Conservation (phyloP, 2,888 invertebrate genomes). For the Lypha dubia region DNA sequence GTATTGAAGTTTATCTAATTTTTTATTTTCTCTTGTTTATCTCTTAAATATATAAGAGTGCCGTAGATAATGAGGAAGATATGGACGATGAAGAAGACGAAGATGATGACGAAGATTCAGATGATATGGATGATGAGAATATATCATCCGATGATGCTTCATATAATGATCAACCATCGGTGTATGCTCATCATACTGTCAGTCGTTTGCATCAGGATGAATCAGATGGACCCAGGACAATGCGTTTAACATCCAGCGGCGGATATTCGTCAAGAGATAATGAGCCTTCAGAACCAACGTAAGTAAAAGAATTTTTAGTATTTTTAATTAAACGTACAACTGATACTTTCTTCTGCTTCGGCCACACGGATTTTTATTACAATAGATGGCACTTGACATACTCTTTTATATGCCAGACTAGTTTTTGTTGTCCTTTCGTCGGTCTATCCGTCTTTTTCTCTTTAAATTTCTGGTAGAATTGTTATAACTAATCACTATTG, state of each 20-base stretch:
- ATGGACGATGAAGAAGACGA: constrained; percentile 78
- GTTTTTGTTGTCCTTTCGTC: too few relatives aligned
- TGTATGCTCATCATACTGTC: constrained; percentile 81
- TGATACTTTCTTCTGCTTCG: too few relatives aligned
- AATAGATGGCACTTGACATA: too few relatives aligned
- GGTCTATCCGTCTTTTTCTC: too few relatives aligned
- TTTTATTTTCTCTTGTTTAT: background rate
- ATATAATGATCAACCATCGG: constrained; percentile 81
- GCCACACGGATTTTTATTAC: too few relatives aligned
- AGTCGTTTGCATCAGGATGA: constrained; percentile 82
- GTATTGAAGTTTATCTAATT: too few relatives aligned
- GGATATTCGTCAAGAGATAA: constrained; percentile 74
- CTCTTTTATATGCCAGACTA: too few relatives aligned
- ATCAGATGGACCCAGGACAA: constrained; percentile 80
- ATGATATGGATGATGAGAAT: constrained; percentile 77
- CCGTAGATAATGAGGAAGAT: constrained; percentile 73
- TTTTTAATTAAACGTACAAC: background rate
- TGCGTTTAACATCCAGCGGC: constrained; percentile 78
- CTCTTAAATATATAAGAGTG: constrained; percentile 58
- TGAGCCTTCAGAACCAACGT: constrained; percentile 82
- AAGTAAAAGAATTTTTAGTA: constrained; percentile 72
- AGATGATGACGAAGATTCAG: constrained; percentile 80
- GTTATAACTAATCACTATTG: too few relatives aligned
- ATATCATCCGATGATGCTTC: constrained; percentile 77
- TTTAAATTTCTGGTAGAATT: too few relatives aligned